phyloP scores from a whole-genome alignment of 2,113 vertebrate genomes.

The Cricetomys ansorgei region DNA sequence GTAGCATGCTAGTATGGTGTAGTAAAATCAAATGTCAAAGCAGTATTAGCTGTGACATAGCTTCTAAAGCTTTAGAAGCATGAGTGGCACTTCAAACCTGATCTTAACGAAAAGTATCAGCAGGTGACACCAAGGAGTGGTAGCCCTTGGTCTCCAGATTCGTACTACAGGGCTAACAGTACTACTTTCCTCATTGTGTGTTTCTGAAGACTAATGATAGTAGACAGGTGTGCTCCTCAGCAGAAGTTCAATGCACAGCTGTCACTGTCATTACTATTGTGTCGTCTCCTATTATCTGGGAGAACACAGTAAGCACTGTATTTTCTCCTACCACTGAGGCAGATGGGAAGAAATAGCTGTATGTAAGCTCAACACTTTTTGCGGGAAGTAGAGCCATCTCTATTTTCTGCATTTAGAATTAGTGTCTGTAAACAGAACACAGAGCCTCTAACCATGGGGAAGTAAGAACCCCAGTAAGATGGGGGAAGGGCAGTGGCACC shows the following conservation, averaged over 20 bases:
- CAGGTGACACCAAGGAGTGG: not conserved
- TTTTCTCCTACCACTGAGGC: not conserved
- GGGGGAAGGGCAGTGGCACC: not conserved
- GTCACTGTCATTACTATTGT: not conserved
- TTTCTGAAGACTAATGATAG: not conserved
- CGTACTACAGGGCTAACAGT: not conserved
- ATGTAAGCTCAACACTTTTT: slow-evolving; percentile 32
- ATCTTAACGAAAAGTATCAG: not conserved
- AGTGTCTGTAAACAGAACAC: not conserved
- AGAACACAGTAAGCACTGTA: not conserved
- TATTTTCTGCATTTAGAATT: slow-evolving; percentile 25
- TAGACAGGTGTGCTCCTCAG: not conserved
- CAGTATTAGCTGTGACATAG: not conserved
- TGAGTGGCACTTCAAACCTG: not conserved
- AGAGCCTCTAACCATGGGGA: not conserved
- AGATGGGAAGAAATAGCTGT: not conserved
- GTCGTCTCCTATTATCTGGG: not conserved
- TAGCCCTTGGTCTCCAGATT: not conserved
- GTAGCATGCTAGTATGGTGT: not conserved
- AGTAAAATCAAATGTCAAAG: not conserved
- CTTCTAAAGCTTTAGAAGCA: not conserved
- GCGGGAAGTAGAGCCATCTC: not conserved
- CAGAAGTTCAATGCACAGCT: not conserved
- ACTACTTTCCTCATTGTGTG: not conserved
- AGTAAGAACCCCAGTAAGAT: not conserved